phyloP scores from a whole-genome alignment of 2,797 vertebrate genomes.

The Hoplostethus atlanticus region DNA sequence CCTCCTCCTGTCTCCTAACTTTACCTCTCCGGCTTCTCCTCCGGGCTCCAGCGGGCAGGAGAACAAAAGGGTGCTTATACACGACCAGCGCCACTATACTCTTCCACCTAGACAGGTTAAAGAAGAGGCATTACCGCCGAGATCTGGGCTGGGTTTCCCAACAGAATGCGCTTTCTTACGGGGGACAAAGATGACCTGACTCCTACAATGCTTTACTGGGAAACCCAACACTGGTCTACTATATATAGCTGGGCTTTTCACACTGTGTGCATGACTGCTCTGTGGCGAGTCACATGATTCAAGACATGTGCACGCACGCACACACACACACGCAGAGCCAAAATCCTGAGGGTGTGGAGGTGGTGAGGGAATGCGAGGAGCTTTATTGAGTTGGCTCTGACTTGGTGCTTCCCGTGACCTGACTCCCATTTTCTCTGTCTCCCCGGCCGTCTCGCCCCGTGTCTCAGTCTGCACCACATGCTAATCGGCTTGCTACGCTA shows the following conservation, averaged over 20 bases:
- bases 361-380: constrained; percentile 65
- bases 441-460: constrained; percentile 58
- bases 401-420: constrained; percentile 75
- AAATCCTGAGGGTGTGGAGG: constrained; percentile 58
- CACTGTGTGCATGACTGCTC: constrained; percentile 76
- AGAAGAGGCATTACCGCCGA: constrained; percentile 38
- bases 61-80: constrained; percentile 5
- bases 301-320: constrained; percentile 70
- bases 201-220: constrained; percentile 69
- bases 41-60: background rate
- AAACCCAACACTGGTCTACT: constrained; percentile 79
- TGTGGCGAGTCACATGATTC: constrained; percentile 79
- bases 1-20: constrained; percentile 1
- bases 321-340: constrained; percentile 27
- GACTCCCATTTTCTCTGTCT: constrained; percentile 71
- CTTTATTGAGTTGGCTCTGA: constrained; percentile 74
- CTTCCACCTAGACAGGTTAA: constrained; percentile 14
- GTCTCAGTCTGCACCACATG: constrained; percentile 69
- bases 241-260: constrained; percentile 81
- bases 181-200: constrained; percentile 62
- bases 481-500: constrained; percentile 62
- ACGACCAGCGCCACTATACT: background rate
- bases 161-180: constrained; percentile 40
- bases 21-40: constrained; percentile 19
- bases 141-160: background rate